Evolutionary conservation across 2,113 vertebrate genomes (phyloP).

Genomic region (Psittacula cyanocephala): DNA sequence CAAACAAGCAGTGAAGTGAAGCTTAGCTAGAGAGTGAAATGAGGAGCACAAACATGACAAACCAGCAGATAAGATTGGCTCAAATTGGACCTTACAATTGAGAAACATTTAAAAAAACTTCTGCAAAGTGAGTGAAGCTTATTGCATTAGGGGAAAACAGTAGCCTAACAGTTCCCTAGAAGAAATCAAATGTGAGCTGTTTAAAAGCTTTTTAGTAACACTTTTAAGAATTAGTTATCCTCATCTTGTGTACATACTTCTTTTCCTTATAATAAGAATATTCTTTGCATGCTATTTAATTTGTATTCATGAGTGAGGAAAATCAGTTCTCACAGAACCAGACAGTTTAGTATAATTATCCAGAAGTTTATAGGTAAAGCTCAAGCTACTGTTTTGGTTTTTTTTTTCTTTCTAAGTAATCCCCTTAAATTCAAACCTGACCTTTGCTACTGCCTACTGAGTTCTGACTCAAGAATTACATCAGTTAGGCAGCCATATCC

Average conservation of each 20-base stretch:
- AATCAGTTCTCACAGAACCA: neutral
- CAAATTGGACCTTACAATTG: neutral
- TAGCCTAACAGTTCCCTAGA: neutral
- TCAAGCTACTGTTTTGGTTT: neutral
- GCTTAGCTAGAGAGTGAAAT: neutral
- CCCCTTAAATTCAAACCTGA: neutral
- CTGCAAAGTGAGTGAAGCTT: neutral
- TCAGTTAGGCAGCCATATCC: neutral
- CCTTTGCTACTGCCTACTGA: neutral
- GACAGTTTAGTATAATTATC: neutral
- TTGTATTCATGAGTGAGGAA: neutral
- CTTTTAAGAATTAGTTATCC: neutral
- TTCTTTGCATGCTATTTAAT: neutral
- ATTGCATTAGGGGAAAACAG: neutral
- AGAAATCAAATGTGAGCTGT: neutral
- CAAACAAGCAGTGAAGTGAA: neutral
- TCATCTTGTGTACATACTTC: fast-evolving
- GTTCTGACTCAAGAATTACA: neutral
- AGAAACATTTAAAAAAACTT: neutral
- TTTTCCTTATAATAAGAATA: neutral
- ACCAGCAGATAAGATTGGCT: neutral
- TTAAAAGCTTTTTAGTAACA: neutral
- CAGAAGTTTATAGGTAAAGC: neutral
- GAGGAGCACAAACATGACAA: neutral
- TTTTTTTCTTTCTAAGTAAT: neutral